These are phyloP conservation scores for Antennarius maculatus DNA, from an alignment of 2,797 vertebrate genomes.

Conservation along the genomic window DNA sequence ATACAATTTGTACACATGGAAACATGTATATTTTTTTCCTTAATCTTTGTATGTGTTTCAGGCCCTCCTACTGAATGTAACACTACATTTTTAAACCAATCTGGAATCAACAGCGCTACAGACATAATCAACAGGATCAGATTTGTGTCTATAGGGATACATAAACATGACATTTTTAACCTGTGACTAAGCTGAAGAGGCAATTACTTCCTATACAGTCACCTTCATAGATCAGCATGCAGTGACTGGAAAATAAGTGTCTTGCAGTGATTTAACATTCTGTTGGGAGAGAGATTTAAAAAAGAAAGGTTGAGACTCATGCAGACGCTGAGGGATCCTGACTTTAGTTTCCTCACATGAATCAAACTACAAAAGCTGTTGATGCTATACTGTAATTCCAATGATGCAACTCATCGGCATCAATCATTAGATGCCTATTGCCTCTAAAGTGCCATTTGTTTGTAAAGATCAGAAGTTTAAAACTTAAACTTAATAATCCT, in stretches of 20 bases:
- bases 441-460: neutral
- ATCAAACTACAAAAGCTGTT: neutral
- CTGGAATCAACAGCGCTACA: too few relatives aligned
- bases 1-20: too few relatives aligned
- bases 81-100: too few relatives aligned
- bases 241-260: conserved; percentile 5
- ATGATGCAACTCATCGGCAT: conserved; percentile 1
- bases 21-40: too few relatives aligned
- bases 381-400: conserved; percentile 1
- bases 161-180: too few relatives aligned
- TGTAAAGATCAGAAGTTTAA: neutral
- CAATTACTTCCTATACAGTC: too few relatives aligned
- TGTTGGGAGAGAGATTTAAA: neutral
- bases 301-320: neutral
- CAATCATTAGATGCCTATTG: neutral
- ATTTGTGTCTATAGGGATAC: too few relatives aligned
- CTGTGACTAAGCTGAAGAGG: too few relatives aligned
- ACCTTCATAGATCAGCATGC: conserved; percentile 15
- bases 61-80: too few relatives aligned
- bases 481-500: neutral
- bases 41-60: too few relatives aligned
- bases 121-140: too few relatives aligned
- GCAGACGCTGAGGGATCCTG: neutral
- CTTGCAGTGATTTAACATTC: neutral
- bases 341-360: neutral